Evolutionary conservation across 2,113 vertebrate genomes (phyloP).

Genomic region (Thamnophis sirtalis): DNA sequence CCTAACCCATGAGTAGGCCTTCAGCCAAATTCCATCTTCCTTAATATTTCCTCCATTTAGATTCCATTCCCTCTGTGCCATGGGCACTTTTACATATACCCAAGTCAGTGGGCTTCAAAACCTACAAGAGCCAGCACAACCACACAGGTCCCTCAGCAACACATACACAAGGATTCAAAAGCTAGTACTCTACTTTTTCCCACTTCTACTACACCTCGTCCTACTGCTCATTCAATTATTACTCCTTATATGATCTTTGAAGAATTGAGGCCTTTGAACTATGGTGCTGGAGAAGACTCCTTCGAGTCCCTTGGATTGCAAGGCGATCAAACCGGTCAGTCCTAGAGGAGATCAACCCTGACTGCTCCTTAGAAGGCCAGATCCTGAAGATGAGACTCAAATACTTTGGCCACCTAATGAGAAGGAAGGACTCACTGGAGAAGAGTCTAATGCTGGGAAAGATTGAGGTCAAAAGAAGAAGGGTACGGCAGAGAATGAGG

Average conservation of each 20-base stretch:
- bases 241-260: neutral
- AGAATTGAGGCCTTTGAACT: no score
- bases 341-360: no score
- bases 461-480: no score
- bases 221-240: neutral
- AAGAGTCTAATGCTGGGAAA: no score
- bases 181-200: neutral
- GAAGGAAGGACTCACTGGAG: no score
- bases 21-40: neutral
- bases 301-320: no score
- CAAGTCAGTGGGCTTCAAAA: neutral
- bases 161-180: neutral
- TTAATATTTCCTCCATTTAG: neutral
- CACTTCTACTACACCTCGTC: neutral
- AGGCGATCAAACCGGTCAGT: no score
- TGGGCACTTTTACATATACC: neutral
- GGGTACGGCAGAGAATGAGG: no score
- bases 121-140: neutral
- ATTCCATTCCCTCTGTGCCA: neutral
- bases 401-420: no score
- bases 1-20: neutral
- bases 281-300: no score
- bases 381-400: no score
- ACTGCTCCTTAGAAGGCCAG: no score
- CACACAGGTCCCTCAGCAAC: neutral